phyloP scores from a whole-genome alignment of 2,797 vertebrate genomes.

The Cirrhinus molitorella region DNA sequence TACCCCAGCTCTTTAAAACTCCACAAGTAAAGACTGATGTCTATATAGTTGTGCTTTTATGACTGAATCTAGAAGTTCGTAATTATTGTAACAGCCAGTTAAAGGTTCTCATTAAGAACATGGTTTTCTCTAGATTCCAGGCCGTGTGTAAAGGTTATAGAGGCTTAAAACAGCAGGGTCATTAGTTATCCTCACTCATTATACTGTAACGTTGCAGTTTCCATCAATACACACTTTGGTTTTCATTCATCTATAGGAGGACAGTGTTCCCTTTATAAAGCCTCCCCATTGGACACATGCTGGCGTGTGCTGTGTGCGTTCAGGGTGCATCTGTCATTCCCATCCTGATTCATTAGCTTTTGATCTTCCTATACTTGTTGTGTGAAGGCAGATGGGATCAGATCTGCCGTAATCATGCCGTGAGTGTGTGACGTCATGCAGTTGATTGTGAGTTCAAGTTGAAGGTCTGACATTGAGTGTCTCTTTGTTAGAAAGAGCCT shows the following conservation, averaged over 20 bases:
- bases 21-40: neutral
- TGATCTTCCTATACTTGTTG: neutral
- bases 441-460: neutral
- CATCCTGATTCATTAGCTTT: neutral
- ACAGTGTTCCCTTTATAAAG: neutral
- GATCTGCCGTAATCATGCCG: neutral
- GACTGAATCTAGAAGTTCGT: neutral
- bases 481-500: neutral
- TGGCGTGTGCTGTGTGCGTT: neutral
- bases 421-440: neutral
- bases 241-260: neutral
- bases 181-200: too few relatives aligned
- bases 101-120: neutral
- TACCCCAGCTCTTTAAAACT: conserved; percentile 1
- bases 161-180: too few relatives aligned
- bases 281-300: neutral
- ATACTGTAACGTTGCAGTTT: neutral
- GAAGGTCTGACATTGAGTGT: neutral
- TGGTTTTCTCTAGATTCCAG: too few relatives aligned
- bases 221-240: neutral
- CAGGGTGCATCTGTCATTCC: neutral
- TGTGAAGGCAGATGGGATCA: neutral
- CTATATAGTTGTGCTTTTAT: neutral
- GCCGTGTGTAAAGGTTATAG: too few relatives aligned
- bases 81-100: too few relatives aligned